Percentiles rank a stretch among this genome's conserved stretches.
phyloP scores from a whole-genome alignment of 2,888 invertebrate species.

The Pimpla rufipes region DNA sequence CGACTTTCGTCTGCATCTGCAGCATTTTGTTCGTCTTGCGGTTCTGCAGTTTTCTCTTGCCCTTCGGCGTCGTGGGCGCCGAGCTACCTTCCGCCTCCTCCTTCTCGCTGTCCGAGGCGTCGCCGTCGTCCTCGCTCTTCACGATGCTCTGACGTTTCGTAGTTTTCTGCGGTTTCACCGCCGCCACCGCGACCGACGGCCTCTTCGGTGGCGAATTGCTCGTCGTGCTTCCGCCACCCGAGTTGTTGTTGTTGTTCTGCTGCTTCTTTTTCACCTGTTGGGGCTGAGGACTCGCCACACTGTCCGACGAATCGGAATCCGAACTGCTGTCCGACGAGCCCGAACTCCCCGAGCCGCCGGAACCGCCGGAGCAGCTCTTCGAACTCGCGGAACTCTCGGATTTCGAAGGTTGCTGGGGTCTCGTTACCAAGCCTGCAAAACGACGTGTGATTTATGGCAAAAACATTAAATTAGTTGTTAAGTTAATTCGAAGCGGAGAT shows the following conservation, averaged over 20 bases:
- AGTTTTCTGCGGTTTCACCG: constrained; percentile 82
- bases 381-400: constrained; percentile 90
- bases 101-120: constrained; percentile 83
- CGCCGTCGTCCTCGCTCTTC: constrained; percentile 83
- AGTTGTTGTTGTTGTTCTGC: too few species aligned
- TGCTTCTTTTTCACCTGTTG: constrained; percentile 81
- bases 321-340: constrained; percentile 87
- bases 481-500: not conserved
- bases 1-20: constrained; percentile 85
- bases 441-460: constrained; percentile 15
- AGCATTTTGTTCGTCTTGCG: constrained; percentile 82
- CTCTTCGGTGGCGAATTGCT: constrained; percentile 78
- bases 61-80: constrained; percentile 77
- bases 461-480: not conserved
- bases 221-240: constrained; percentile 69
- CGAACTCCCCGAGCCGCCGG: constrained; percentile 90
- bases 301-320: constrained; percentile 90
- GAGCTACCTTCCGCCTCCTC: constrained; percentile 79
- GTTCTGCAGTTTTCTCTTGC: constrained; percentile 80
- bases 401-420: constrained; percentile 82
- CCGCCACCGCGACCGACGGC: constrained; percentile 80
- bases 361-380: constrained; percentile 88
- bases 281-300: constrained; percentile 85
- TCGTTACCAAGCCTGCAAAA: constrained; percentile 75
- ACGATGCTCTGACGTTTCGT: constrained; percentile 81